Conservation (phyloP, 2,888 invertebrate species). For the Tryphoninae sp. region DNA sequence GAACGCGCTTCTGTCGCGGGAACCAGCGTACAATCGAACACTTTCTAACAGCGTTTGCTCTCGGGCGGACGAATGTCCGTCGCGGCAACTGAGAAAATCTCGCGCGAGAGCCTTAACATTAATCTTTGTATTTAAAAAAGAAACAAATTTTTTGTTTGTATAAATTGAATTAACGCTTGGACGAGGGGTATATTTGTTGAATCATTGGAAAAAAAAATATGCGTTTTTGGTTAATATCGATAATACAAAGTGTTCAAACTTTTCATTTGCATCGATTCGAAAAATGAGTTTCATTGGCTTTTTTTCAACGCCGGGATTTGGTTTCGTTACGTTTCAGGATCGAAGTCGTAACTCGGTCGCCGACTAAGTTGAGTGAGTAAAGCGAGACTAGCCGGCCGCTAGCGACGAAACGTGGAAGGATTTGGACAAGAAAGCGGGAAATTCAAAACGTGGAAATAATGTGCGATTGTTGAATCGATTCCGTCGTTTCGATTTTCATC, state of each 20-base stretch:
- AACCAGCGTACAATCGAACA: conserved; percentile 43
- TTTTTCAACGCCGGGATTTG: not conserved
- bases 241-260: not conserved
- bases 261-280: not conserved
- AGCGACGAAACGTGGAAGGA: conserved; percentile 16
- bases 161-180: too few species aligned
- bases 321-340: conserved; percentile 13
- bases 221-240: not conserved
- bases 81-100: conserved; percentile 17
- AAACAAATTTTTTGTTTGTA: not conserved
- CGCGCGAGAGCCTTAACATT: not conserved
- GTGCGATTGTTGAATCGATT: conserved; percentile 39
- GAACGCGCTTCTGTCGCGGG: conserved; percentile 22
- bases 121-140: not conserved
- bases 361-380: not conserved
- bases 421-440: not conserved
- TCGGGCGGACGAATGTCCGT: conserved; percentile 42
- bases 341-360: not conserved
- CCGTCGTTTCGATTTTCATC: conserved; percentile 16
- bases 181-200: too few species aligned
- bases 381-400: not conserved
- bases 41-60: conserved; percentile 64
- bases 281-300: not conserved
- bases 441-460: conserved; percentile 28
- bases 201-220: not conserved